Conservation (phyloP, 2,888 invertebrate genomes). For the Stegophylla sp. region DNA sequence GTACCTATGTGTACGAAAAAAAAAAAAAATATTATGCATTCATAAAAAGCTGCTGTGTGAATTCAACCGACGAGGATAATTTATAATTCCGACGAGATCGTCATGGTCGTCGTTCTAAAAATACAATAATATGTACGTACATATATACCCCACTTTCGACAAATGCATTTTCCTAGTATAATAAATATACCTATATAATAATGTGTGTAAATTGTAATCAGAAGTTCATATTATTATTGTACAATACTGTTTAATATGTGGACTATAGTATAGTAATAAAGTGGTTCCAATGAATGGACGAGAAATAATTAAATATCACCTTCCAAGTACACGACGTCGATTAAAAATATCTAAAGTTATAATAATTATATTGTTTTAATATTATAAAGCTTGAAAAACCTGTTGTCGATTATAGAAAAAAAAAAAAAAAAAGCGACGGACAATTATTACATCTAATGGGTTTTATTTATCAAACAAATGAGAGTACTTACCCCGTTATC, state of each 20-base stretch:
- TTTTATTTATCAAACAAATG: constrained; percentile 20
- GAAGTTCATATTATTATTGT: not conserved
- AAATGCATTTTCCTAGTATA: no score
- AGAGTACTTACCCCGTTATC: not conserved
- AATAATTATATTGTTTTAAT: not conserved
- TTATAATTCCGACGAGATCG: constrained; percentile 7
- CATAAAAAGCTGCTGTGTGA: not conserved
- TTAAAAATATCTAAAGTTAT: not conserved
- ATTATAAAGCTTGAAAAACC: constrained; percentile 11
- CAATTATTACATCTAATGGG: constrained; percentile 24
- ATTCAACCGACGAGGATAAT: constrained; percentile 19
- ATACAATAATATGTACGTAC: no score
- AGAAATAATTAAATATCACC: not conserved
- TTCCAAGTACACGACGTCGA: constrained; percentile 1
- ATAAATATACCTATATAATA: no score
- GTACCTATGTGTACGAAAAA: constrained; percentile 32
- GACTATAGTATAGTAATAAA: no score
- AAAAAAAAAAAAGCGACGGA: not conserved
- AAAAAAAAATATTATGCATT: constrained; percentile 20
- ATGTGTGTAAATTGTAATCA: not conserved
- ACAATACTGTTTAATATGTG: not conserved
- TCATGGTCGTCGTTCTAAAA: no score
- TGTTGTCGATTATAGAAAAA: not conserved
- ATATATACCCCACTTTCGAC: no score
- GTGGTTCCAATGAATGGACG: constrained; percentile 14